phyloP scores from a whole-genome alignment of 2,888 invertebrate species.

The Scrobipalpa atriplicella region DNA sequence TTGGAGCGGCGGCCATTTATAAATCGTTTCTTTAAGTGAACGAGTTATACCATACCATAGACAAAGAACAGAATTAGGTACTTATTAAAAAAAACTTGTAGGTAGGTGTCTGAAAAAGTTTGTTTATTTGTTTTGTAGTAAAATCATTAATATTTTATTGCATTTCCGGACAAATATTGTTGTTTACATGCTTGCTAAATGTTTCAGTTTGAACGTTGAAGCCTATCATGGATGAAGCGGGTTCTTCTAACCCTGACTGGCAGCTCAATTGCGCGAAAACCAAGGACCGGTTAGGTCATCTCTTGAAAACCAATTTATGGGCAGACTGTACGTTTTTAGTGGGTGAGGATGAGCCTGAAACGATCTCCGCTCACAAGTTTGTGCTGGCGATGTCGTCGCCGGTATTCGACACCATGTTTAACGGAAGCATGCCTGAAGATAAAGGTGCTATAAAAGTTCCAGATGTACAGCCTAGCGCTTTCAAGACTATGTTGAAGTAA shows the following conservation, averaged over 20 bases:
- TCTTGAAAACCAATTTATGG: slow-evolving; percentile 91
- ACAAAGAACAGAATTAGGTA: background rate
- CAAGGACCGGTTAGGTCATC: slow-evolving; percentile 87
- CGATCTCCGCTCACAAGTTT: slow-evolving; percentile 89
- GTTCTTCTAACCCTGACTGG: slow-evolving; percentile 84
- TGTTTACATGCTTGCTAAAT: background rate
- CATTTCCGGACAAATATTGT: background rate
- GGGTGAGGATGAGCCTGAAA: slow-evolving; percentile 86
- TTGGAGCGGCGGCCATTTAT: too few relatives aligned
- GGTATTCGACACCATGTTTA: slow-evolving; percentile 95
- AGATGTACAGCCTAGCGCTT: slow-evolving; percentile 93
- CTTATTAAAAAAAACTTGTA: too few relatives aligned
- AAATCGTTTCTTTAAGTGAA: too few relatives aligned
- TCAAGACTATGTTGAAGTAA: slow-evolving; percentile 90
- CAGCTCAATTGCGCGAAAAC: slow-evolving; percentile 87
- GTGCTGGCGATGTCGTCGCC: slow-evolving; percentile 93
- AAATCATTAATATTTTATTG: too few relatives aligned
- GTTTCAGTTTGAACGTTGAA: background rate
- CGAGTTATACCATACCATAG: background rate
- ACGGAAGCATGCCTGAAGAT: slow-evolving; percentile 90
- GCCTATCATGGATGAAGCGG: background rate
- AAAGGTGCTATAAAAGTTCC: slow-evolving; percentile 89
- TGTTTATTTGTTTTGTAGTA: background rate
- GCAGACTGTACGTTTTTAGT: slow-evolving; percentile 93
- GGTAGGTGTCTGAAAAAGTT: background rate